Conservation (phyloP, 2,113 vertebrate species). For the Odontophorus gujanensis region DNA sequence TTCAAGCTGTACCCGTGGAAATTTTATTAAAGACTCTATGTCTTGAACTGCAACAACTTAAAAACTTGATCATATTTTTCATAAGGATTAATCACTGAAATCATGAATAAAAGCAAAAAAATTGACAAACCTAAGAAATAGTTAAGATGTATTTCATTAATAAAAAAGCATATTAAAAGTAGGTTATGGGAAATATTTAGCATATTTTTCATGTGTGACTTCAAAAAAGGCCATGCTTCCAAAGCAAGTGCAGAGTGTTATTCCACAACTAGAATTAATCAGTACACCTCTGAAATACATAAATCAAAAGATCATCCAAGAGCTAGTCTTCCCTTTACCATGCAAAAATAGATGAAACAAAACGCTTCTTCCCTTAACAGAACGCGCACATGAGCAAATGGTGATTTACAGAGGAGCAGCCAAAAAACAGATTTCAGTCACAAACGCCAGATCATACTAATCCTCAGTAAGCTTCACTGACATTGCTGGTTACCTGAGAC, state of each 20-base stretch:
- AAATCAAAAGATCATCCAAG: neutral
- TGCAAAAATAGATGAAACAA: neutral
- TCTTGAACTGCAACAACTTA: neutral
- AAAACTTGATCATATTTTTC: neutral
- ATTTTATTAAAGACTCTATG: neutral
- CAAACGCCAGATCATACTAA: neutral
- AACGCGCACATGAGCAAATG: accelerated
- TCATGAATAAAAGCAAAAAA: neutral
- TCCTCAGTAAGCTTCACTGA: neutral
- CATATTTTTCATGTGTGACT: neutral
- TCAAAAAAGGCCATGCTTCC: neutral
- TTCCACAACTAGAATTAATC: neutral
- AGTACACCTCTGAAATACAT: neutral
- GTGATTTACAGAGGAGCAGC: neutral
- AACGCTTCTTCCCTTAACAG: neutral
- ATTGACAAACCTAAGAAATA: neutral
- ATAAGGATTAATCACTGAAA: neutral
- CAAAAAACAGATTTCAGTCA: neutral
- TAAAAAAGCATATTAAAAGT: neutral
- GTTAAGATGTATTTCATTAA: neutral
- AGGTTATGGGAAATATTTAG: neutral
- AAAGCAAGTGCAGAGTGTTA: neutral
- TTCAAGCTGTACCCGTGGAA: neutral
- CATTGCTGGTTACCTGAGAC: neutral
- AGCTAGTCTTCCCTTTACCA: neutral